Evolutionary conservation across 1,140 invertebrate genomes (phyloP).

Genomic region (Drosophila ananassae): DNA sequence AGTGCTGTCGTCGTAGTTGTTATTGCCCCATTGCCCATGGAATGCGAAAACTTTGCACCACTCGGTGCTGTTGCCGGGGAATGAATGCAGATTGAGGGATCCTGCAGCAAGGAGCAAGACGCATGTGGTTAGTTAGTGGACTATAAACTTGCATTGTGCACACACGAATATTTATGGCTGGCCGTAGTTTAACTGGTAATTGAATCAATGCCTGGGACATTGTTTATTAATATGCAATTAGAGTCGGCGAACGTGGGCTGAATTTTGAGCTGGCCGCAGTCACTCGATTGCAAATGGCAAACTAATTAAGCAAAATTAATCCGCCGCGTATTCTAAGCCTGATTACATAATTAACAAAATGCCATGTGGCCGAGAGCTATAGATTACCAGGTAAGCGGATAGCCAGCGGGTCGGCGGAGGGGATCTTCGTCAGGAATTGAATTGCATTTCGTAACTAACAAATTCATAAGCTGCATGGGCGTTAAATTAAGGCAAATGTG

Average conservation of each 20-base stretch:
- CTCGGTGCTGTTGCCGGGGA: neutral
- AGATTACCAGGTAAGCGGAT: conserved; percentile 22
- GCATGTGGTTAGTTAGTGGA: conserved; percentile 35
- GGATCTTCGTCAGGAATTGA: conserved; percentile 5
- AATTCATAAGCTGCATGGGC: neutral
- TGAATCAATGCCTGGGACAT: conserved; percentile 44
- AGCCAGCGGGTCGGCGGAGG: neutral
- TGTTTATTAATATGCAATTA: conserved; percentile 53
- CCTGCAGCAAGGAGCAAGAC: conserved; percentile 10
- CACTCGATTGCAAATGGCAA: conserved; percentile 28
- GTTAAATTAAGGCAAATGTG: neutral
- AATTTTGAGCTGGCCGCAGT: conserved; percentile 23
- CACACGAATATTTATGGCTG: conserved; percentile 23
- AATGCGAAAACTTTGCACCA: conserved; percentile 22
- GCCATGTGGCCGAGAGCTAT: conserved; percentile 12
- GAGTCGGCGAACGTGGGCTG: conserved; percentile 6
- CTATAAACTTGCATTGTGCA: conserved; percentile 5
- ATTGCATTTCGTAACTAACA: conserved; percentile 4
- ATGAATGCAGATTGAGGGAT: conserved; percentile 41
- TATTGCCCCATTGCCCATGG: conserved; percentile 16
- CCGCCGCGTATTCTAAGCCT: conserved; percentile 23
- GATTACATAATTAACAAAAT: conserved; percentile 51
- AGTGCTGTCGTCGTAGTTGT: conserved; percentile 5
- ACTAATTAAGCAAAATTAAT: conserved; percentile 51
- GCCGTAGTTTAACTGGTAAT: conserved; percentile 29